Evolutionary conservation across 1,140 invertebrate genomes (phyloP).

Genomic region (Monomorium pharaonis): DNA sequence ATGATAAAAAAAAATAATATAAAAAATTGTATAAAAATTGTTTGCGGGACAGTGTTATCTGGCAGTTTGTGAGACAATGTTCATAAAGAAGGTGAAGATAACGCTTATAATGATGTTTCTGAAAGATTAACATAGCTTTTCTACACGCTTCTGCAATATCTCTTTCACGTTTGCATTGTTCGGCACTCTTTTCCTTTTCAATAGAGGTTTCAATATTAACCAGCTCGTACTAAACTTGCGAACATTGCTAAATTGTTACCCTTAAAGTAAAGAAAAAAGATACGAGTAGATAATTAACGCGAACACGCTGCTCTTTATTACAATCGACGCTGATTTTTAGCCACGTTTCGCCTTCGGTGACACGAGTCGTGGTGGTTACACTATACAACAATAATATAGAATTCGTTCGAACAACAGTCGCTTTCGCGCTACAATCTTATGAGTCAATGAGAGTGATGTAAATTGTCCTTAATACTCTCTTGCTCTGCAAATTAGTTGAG

Average conservation of each 20-base stretch:
- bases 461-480: background rate
- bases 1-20: background rate
- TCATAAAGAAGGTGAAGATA: background rate
- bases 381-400: conserved; percentile 53
- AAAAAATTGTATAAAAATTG: conserved; percentile 25
- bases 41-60: background rate
- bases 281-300: conserved; percentile 21
- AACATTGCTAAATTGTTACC: conserved; percentile 2
- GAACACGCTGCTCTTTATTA: conserved; percentile 29
- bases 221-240: background rate
- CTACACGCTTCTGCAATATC: background rate
- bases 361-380: conserved; percentile 23
- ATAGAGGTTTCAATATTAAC: background rate
- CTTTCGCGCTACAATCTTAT: conserved; percentile 25
- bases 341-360: background rate
- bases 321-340: conserved; percentile 2
- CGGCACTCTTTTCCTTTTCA: conserved; percentile 2
- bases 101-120: background rate
- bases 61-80: background rate
- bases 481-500: background rate
- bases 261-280: background rate
- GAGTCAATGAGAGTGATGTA: conserved; percentile 43
- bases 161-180: background rate
- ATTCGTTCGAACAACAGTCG: conserved; percentile 53
- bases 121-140: background rate